Conservation (phyloP, 2,888 invertebrate species). For the Drosophila rubida region DNA sequence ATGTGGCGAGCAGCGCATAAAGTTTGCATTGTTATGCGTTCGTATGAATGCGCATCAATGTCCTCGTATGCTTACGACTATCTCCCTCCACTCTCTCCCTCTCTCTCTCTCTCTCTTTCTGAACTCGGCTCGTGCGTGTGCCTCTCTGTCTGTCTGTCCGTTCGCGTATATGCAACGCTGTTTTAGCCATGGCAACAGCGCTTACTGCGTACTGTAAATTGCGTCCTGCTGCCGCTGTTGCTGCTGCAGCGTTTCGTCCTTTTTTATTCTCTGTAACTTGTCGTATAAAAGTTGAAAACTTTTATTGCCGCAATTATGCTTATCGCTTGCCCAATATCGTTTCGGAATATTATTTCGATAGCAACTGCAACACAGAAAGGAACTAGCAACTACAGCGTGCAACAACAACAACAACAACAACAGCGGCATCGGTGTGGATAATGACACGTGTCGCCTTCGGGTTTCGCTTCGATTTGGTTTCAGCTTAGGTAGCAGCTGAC, state of each 20-base stretch:
- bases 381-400: constrained; percentile 14
- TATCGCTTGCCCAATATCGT: constrained; percentile 81
- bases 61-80: constrained; percentile 40
- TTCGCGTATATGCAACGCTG: constrained; percentile 34
- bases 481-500: constrained; percentile 49
- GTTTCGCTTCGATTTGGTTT: background rate
- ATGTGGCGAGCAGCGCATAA: constrained; percentile 62
- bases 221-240: constrained; percentile 9
- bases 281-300: constrained; percentile 82
- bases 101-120: constrained; percentile 10
- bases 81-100: constrained; percentile 8
- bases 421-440: constrained; percentile 16
- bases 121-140: background rate
- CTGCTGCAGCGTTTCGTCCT: background rate
- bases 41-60: constrained; percentile 66
- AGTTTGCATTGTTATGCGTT: constrained; percentile 81
- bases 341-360: constrained; percentile 81
- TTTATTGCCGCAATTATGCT: constrained; percentile 85
- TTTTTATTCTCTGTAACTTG: constrained; percentile 49
- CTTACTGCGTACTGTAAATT: constrained; percentile 46
- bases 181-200: constrained; percentile 63
- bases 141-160: background rate
- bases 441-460: constrained; percentile 44
- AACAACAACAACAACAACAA: constrained; percentile 11
- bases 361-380: constrained; percentile 42